Base-by-base conservation (phyloP, 1,140 invertebrate species). In the Eumaeus atala region DNA sequence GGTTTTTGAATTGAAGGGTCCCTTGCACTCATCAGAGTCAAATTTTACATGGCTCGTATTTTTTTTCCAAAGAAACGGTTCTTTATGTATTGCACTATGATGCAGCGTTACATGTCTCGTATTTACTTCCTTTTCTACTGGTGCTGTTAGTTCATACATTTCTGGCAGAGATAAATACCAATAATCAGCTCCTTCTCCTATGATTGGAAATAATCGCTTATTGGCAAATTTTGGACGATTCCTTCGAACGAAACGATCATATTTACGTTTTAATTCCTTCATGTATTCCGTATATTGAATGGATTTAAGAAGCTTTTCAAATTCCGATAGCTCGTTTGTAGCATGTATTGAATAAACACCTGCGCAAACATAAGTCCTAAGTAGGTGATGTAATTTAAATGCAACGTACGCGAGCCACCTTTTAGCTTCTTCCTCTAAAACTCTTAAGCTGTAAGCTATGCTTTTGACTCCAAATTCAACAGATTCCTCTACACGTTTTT, bases 351-450 rank as follows among this genome's bases (percentile, higher is more conserved):
- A 89, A 59, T 87, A 88, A 7, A 88, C 75, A 3, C 87, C 87
- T 9, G 77, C 76, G 56, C 68, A 75, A 0, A 73, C 69, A 11
- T 74, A 64, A 1, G 88, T 88, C 59, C 87, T 72, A 0, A 88
- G 62, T 47, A 88, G 61, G 57, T 89, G 88, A 61, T 89, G 88
- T 12, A 87, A 63, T 68, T 89, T 88, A 53, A 87, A 88, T 0
- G 88, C 74, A 8, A 87, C 78, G 48, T 80, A 87, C 1, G 84
- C 76, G 0, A 89, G 73, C 84, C 84, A 87, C 51, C 83, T 66
- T 38, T 74, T 59, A 0, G 83, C 77, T 67, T 88, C 78, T 58
- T 82, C 75, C 66, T 88, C 86, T 56, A 88, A 68, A 17, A 81
- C 77, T 38, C 62, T 72, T 3, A 86, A 54, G 38, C 80, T 73